These are phyloP conservation scores for Apis florea DNA, from an alignment of 1,140 invertebrate species.

Conservation along the genomic window DNA sequence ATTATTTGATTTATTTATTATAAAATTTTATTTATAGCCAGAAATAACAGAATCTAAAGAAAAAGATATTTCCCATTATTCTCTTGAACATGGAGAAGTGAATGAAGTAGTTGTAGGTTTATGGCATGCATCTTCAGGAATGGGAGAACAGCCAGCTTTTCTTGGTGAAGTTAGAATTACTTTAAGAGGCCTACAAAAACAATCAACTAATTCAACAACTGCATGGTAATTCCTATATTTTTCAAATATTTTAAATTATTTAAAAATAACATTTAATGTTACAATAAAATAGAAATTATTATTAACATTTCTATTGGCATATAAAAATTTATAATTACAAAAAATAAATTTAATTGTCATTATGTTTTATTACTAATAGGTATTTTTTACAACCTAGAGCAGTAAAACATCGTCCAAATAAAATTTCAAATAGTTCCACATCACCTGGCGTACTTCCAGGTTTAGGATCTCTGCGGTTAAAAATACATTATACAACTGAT, in stretches of 20 bases:
- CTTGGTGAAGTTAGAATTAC: constrained; percentile 92
- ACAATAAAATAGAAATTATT: neutral
- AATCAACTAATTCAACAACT: constrained; percentile 81
- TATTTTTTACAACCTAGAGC: constrained; percentile 91
- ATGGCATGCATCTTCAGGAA: constrained; percentile 91
- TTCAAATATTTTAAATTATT: neutral
- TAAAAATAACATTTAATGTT: no score
- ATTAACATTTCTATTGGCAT: neutral
- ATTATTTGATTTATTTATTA: neutral
- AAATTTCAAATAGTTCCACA: constrained; percentile 84
- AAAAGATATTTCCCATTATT: constrained; percentile 77
- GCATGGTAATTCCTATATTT: constrained; percentile 80
- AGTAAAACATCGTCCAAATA: constrained; percentile 82
- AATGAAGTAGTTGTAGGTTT: constrained; percentile 89
- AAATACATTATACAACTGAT: constrained; percentile 93
- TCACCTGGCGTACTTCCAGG: constrained; percentile 85
- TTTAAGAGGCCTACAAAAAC: constrained; percentile 85
- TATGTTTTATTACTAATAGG: constrained; percentile 79
- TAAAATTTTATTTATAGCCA: constrained; percentile 55
- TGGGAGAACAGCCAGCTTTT: constrained; percentile 88
- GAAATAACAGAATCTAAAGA: constrained; percentile 76
- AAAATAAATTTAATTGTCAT: neutral
- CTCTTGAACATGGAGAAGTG: constrained; percentile 82
- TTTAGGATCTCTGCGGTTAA: constrained; percentile 90
- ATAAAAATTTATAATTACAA: neutral